Conservation (phyloP, 2,113 vertebrate species). For the Pontoporia blainvillei region DNA sequence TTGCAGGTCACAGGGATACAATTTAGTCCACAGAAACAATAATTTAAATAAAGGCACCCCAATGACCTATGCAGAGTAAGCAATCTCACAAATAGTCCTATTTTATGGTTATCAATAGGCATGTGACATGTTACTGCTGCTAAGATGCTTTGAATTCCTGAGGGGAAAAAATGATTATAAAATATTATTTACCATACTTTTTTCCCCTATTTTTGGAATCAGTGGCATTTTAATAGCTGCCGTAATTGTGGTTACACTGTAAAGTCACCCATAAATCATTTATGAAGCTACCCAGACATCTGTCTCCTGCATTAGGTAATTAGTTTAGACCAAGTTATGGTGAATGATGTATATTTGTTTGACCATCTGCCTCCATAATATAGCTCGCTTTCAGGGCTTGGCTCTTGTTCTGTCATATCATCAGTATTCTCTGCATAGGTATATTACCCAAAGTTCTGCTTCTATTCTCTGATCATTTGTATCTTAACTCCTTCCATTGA, state of each 20-base stretch:
- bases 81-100: slow-evolving; percentile 21
- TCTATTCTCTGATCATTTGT: slow-evolving; percentile 24
- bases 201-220: slow-evolving; percentile 40
- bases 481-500: slow-evolving; percentile 49
- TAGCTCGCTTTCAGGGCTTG: slow-evolving; percentile 35
- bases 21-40: slow-evolving; percentile 29
- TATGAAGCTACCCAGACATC: slow-evolving; percentile 59
- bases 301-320: slow-evolving; percentile 71
- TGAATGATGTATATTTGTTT: slow-evolving; percentile 50
- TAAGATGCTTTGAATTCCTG: slow-evolving; percentile 28
- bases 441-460: not conserved
- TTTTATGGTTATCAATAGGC: slow-evolving; percentile 32
- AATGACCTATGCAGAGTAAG: not conserved
- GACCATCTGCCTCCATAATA: slow-evolving; percentile 59
- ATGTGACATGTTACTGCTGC: not conserved
- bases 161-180: not conserved
- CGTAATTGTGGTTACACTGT: slow-evolving; percentile 46
- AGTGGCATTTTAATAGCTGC: slow-evolving; percentile 67
- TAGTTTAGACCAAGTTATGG: slow-evolving; percentile 59
- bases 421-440: not conserved
- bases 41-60: slow-evolving; percentile 32
- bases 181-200: slow-evolving; percentile 28
- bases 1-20: not conserved
- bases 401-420: not conserved
- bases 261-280: slow-evolving; percentile 58